Evolutionary conservation across 2,888 invertebrate genomes (phyloP), one percentile per base, ranked within the genome.

Genomic region (Girardia tigrina): DNA sequence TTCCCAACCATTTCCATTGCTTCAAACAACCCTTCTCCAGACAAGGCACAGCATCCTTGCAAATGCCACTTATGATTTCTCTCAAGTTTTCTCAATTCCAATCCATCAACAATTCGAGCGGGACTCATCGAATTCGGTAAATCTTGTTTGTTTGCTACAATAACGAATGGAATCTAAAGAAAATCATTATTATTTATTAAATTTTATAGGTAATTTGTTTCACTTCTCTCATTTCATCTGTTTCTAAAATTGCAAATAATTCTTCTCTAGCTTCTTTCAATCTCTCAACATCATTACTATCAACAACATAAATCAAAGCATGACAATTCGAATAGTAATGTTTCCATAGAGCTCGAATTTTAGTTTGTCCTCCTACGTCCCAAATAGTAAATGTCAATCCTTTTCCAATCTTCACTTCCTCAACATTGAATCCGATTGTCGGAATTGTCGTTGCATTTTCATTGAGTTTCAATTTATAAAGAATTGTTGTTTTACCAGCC

Each of bases 401-500:
- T 94, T 89, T 94, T n/a, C 42, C 23, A 12, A 27, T 23, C 16
- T 26, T 93, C 88, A 94, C 93, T 86, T 93, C 94, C 87, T 94
- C 94, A 85, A 94, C 94, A 88, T 94, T 94, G 88, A 94, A 94
- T 85, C 94, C 74, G 88, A 97, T 97, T 83, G 95, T 97, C 84
- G 97, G 97, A 88, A 97, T 97, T 85, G 95, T 95, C 85, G 95
- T 95, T 85, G 95, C 95, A 88, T 95, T 95, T 90, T 97, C 95
- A 86, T 95, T 95, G 89, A 97, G 89, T 89, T 97, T 97, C 86
- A 97, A 90, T 90, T 97, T 97, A 89, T 95, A 95, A 87, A 97
- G 89, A 88, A 97, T 97, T 87, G 95, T 97, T 85, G 95, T 97
- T 90, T 97, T 97, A 89, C 97, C 97, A 88, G 95, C 97, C 84